Conservation (phyloP, 2,888 invertebrate species). For the Phortica magna region DNA sequence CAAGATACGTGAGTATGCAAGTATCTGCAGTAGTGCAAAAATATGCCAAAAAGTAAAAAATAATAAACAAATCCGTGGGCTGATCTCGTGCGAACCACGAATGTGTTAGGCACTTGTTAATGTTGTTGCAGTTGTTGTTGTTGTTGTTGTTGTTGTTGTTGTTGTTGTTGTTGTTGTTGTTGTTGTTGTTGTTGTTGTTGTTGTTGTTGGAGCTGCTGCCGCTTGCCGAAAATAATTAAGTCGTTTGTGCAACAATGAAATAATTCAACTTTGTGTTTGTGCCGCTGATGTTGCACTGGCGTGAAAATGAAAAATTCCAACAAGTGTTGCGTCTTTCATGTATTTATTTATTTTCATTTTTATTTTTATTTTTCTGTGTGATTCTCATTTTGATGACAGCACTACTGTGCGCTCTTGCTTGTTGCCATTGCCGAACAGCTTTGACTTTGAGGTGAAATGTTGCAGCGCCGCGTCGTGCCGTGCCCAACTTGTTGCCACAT, state of each 20-base stretch:
- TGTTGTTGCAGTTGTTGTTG: constrained; percentile 47
- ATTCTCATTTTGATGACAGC: constrained; percentile 41
- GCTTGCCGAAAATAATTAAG: constrained; percentile 74
- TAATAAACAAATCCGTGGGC: background rate
- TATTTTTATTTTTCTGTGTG: background rate
- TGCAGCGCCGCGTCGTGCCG: background rate
- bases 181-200: constrained; percentile 49
- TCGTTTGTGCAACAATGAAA: constrained; percentile 78
- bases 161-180: constrained; percentile 46
- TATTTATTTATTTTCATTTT: too few species aligned
- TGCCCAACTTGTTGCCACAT: background rate
- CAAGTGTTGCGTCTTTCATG: constrained; percentile 21
- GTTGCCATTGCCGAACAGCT: background rate
- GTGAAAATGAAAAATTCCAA: constrained; percentile 20
- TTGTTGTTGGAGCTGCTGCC: constrained; percentile 54
- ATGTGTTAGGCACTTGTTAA: constrained; percentile 49
- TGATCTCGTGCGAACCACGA: background rate
- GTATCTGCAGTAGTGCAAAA: background rate
- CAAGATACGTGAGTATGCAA: constrained; percentile 41
- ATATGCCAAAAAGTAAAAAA: background rate
- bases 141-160: constrained; percentile 46
- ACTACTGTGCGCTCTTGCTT: constrained; percentile 4
- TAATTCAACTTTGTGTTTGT: constrained; percentile 59
- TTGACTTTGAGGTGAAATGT: background rate
- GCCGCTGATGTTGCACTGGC: background rate